These are phyloP conservation scores for Sardinella longiceps DNA, from an alignment of 2,797 vertebrate genomes.

Conservation along the genomic window DNA sequence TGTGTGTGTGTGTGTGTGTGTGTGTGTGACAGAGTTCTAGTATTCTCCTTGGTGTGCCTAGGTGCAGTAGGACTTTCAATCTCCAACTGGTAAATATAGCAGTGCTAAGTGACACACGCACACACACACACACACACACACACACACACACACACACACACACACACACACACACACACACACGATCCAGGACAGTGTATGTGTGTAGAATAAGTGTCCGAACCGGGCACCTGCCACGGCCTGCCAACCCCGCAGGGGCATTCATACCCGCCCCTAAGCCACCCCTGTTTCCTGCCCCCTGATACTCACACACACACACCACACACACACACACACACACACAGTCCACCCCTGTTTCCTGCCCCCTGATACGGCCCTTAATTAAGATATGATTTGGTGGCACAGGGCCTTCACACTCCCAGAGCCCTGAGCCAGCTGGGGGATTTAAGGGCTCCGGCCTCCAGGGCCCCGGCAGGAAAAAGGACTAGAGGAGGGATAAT, in stretches of 20 bases:
- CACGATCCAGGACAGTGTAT: background rate
- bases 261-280: slow-evolving; percentile 70
- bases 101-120: background rate
- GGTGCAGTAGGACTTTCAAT: background rate
- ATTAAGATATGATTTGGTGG: slow-evolving; percentile 71
- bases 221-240: slow-evolving; percentile 66
- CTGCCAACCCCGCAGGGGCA: slow-evolving; percentile 47
- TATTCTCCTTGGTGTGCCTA: background rate
- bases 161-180: background rate
- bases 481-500: slow-evolving; percentile 45
- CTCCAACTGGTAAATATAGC: slow-evolving; percentile 13
- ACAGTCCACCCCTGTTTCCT: slow-evolving; percentile 72
- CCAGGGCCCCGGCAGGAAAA: slow-evolving; percentile 34
- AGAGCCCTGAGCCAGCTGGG: background rate
- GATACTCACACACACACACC: too few relatives aligned
- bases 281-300: slow-evolving; percentile 69
- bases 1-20: background rate
- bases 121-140: background rate
- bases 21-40: too few relatives aligned
- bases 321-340: too few relatives aligned
- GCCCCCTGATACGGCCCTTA: slow-evolving; percentile 63
- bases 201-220: slow-evolving; percentile 12
- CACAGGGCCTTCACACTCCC: slow-evolving; percentile 48
- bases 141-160: background rate
- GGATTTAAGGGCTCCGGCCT: slow-evolving; percentile 44